Evolutionary conservation across 2,888 invertebrate genomes (phyloP).

Genomic region (Aporophyla lueneburgensis): DNA sequence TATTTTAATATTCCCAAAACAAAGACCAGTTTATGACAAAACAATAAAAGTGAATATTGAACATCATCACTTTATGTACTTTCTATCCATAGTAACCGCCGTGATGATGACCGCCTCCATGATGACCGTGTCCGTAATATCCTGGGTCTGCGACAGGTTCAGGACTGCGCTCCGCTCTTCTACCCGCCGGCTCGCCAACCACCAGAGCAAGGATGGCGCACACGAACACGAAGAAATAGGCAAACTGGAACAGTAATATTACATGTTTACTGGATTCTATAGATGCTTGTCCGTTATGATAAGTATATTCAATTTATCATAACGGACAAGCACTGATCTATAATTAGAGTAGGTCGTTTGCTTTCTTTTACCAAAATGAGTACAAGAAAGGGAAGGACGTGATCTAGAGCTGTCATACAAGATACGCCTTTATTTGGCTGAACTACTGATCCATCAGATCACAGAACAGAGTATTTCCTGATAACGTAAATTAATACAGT

Average conservation of each 20-base stretch:
- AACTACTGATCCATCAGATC: not conserved
- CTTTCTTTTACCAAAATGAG: not conserved
- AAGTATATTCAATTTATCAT: too few species aligned
- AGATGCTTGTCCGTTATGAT: not conserved
- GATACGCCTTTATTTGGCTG: not conserved
- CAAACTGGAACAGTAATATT: conserved; percentile 15
- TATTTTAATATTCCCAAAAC: conserved; percentile 10
- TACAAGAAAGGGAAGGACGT: not conserved
- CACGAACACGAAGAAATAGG: conserved; percentile 5
- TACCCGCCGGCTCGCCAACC: not conserved
- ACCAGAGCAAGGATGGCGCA: conserved; percentile 10
- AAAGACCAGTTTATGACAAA: not conserved
- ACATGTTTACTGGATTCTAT: not conserved
- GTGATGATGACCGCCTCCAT: too few species aligned
- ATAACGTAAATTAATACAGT: not conserved
- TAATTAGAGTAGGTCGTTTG: not conserved
- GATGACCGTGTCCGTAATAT: too few species aligned
- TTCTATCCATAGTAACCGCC: not conserved
- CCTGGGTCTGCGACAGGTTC: conserved; percentile 12
- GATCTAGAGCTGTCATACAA: not conserved
- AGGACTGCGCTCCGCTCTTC: conserved; percentile 25
- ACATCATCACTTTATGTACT: not conserved
- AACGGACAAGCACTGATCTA: not conserved
- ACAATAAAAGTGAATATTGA: not conserved
- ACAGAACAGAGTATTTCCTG: not conserved